phyloP scores from a whole-genome alignment of 1,140 invertebrate genomes.

The Goniozus legneri region DNA sequence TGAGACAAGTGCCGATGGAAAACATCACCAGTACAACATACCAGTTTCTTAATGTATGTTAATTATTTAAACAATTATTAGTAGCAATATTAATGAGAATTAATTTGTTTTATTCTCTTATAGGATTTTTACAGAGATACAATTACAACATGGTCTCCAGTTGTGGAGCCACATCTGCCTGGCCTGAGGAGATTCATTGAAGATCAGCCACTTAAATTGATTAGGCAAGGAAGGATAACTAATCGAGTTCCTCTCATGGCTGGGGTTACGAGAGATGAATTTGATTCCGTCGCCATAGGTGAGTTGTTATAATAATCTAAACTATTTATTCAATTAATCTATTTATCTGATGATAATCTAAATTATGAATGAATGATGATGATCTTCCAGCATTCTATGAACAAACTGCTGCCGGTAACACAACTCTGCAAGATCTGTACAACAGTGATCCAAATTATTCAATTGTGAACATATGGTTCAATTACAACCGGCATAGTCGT shows the following conservation, averaged over 20 bases:
- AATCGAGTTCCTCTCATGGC: slow-evolving; percentile 62
- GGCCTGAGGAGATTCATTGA: slow-evolving; percentile 63
- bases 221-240: slow-evolving; percentile 58
- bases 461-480: slow-evolving; percentile 54
- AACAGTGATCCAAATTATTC: slow-evolving; percentile 31
- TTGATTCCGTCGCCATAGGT: slow-evolving; percentile 45
- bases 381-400: background rate
- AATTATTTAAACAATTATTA: too few species aligned
- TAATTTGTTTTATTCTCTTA: slow-evolving; percentile 49
- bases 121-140: slow-evolving; percentile 60
- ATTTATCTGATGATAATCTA: slow-evolving; percentile 58
- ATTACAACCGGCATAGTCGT: slow-evolving; percentile 51
- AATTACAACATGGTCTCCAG: slow-evolving; percentile 60
- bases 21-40: too few species aligned
- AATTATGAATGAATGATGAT: too few species aligned
- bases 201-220: slow-evolving; percentile 56
- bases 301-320: slow-evolving; percentile 50
- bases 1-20: too few species aligned
- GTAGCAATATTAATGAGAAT: too few species aligned
- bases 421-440: background rate
- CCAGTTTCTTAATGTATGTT: slow-evolving; percentile 20
- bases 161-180: slow-evolving; percentile 61
- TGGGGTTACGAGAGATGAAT: slow-evolving; percentile 64
- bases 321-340: slow-evolving; percentile 58
- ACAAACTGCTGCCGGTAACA: too few species aligned